A percentile compares a stretch with the other conserved stretches of the same genome.
Evolutionary conservation across 2,888 invertebrate species (phyloP).

Genomic region (Ormyrus labotus): DNA sequence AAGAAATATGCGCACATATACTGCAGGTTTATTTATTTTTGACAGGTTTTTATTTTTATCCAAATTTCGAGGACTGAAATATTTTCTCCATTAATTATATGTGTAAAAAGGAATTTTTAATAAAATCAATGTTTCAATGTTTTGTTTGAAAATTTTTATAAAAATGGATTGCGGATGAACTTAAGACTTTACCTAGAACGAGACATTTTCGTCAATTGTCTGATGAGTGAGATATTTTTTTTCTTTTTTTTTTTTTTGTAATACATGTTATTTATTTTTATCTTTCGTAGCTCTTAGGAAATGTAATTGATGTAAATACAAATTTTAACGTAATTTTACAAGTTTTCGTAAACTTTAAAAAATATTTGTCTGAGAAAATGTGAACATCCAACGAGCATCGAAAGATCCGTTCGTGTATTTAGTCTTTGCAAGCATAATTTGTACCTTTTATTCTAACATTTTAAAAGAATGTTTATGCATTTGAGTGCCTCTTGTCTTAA

Average conservation of each 20-base stretch:
- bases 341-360: not conserved
- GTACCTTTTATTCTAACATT: constrained; percentile 10
- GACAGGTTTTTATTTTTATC: too few relatives aligned
- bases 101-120: too few relatives aligned
- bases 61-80: too few relatives aligned
- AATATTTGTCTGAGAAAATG: not conserved
- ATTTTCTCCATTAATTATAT: too few relatives aligned
- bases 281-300: constrained; percentile 41
- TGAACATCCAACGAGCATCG: constrained; percentile 39
- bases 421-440: constrained; percentile 33
- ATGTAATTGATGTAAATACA: constrained; percentile 6
- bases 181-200: constrained; percentile 43
- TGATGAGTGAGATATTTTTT: constrained; percentile 32
- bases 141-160: not conserved
- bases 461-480: constrained; percentile 32
- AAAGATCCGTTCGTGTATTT: constrained; percentile 6
- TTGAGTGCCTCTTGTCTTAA: constrained; percentile 29
- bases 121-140: too few relatives aligned
- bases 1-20: too few relatives aligned
- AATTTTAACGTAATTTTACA: constrained; percentile 9
- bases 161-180: constrained; percentile 54
- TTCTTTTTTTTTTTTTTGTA: not conserved
- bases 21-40: too few relatives aligned
- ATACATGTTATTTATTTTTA: constrained; percentile 21
- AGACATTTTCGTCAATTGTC: constrained; percentile 54